Conservation (phyloP, 2,113 vertebrate species). For the Cyprinodon brontotheroides region DNA sequence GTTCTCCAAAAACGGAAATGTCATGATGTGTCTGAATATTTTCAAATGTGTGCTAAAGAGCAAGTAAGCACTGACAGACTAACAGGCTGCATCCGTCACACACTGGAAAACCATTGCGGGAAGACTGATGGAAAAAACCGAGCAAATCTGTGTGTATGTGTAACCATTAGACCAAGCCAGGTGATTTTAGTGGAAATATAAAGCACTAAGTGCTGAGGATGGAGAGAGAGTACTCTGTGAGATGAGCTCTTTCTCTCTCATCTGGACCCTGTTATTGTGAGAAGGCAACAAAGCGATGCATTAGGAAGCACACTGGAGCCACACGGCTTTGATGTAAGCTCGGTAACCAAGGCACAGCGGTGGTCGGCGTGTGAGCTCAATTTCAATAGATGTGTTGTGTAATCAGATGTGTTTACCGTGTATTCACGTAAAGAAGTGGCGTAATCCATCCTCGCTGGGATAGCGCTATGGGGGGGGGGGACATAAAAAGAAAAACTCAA, state of each 20-base stretch:
- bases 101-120: constrained; percentile 56
- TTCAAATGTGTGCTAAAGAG: constrained; percentile 43
- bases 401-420: constrained; percentile 78
- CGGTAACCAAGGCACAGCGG: constrained; percentile 71
- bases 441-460: constrained; percentile 67
- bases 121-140: constrained; percentile 53
- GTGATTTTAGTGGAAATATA: constrained; percentile 81
- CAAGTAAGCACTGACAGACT: constrained; percentile 49
- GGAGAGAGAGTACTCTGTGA: constrained; percentile 66
- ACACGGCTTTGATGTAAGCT: constrained; percentile 80
- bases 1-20: constrained; percentile 14
- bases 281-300: constrained; percentile 80
- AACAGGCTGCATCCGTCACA: constrained; percentile 42
- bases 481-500: constrained; percentile 47
- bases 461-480: constrained; percentile 35
- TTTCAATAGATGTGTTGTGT: constrained; percentile 76
- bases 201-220: constrained; percentile 77
- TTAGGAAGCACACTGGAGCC: constrained; percentile 75
- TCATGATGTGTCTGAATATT: constrained; percentile 6
- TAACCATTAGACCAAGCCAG: constrained; percentile 73
- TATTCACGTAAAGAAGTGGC: constrained; percentile 73
- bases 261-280: constrained; percentile 81
- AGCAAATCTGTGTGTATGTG: constrained; percentile 32
- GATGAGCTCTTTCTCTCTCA: constrained; percentile 76
- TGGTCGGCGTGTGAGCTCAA: constrained; percentile 71